These are phyloP conservation scores for Apodemus speciosus DNA, from an alignment of 2,113 vertebrate genomes.

Conservation along the genomic window DNA sequence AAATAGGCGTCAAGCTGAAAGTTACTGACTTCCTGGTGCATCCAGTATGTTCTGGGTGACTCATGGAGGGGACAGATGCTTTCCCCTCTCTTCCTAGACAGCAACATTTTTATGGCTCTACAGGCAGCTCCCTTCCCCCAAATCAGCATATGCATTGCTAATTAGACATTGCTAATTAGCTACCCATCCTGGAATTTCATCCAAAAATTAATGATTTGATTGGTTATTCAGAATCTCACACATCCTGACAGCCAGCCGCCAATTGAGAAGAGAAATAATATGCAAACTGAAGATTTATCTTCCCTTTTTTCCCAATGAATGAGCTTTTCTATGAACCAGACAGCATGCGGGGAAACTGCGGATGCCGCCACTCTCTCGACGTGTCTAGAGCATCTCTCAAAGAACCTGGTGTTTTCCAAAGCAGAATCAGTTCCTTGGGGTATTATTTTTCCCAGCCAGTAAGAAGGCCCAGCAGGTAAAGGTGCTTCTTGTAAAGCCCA, in stretches of 20 bases:
- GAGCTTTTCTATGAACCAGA: conserved; percentile 58
- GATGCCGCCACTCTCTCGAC: conserved; percentile 1
- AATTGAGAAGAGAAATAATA: conserved; percentile 48
- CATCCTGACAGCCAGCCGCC: conserved; percentile 64
- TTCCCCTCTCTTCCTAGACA: conserved; percentile 29
- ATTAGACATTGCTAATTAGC: conserved; percentile 67
- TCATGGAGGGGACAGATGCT: conserved; percentile 47
- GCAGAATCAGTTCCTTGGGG: conserved; percentile 16
- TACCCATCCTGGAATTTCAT: conserved; percentile 62
- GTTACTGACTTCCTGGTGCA: conserved; percentile 64
- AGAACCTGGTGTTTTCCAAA: conserved; percentile 30
- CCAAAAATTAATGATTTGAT: conserved; percentile 72
- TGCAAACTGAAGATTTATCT: conserved; percentile 51
- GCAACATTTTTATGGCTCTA: conserved; percentile 56
- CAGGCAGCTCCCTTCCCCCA: not conserved
- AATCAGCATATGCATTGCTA: conserved; percentile 41
- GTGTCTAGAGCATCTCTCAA: conserved; percentile 29
- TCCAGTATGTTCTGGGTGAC: conserved; percentile 76
- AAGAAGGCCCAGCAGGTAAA: not conserved
- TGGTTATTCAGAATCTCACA: conserved; percentile 71
- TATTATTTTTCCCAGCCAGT: conserved; percentile 6
- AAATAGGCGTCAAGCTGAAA: conserved; percentile 69
- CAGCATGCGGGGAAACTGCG: conserved; percentile 32
- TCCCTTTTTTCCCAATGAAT: conserved; percentile 56
- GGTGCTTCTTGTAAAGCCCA: not conserved